Evolutionary conservation across 2,113 vertebrate species (phyloP), one percentile per base, ranked within the genome.

Genomic region (Castor canadensis): DNA sequence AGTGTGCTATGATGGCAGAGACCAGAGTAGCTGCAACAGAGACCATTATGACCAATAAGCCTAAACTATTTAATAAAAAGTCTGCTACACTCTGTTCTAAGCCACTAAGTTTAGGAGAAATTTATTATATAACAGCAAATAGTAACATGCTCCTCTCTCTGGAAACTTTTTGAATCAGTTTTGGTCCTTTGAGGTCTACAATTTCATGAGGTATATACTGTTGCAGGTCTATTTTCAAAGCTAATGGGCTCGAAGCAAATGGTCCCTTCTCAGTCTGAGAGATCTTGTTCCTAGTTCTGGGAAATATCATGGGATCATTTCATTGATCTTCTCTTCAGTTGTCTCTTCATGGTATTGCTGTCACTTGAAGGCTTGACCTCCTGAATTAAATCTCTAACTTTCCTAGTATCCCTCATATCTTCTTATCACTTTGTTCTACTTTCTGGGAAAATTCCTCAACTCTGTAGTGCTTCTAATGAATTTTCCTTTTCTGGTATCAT

Each of bases 281-380:
- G 76, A 6, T 71, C 85, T 90, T 58, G n/a, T 58, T 88, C 71
- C n/a, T 84, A 73, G 77, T 96, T 95, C 94, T 84, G 64, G 77
- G 56, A 96, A 96, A 91, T 67, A 71, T 93, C 79, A 56, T 94
- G 79, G 88, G 94, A 91, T 72, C 35, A 73, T 40, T 72, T 83
- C 83, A 91, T 88, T 87, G 87, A 91, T 87, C 77, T 93, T 93
- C 83, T 88, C 87, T 84, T 93, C 54, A 58, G 76, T 77, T 87
- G 83, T 93, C 43, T 76, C 83, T 86, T 91, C 72, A 54, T 66
- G 83, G 38, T 75, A 64, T 6, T 72, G 38, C 35, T 84, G 30
- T 60, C 85, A 52, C 56, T 49, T 56, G 62, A 26, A 49, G 47
- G 49, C 67, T 22, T 92, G 84, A 75, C 43, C n/a, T 91, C 76